A percentile compares a stretch with the other conserved stretches of the same genome.
phyloP scores from a whole-genome alignment of 1,140 invertebrate genomes.

The Formica selysi region DNA sequence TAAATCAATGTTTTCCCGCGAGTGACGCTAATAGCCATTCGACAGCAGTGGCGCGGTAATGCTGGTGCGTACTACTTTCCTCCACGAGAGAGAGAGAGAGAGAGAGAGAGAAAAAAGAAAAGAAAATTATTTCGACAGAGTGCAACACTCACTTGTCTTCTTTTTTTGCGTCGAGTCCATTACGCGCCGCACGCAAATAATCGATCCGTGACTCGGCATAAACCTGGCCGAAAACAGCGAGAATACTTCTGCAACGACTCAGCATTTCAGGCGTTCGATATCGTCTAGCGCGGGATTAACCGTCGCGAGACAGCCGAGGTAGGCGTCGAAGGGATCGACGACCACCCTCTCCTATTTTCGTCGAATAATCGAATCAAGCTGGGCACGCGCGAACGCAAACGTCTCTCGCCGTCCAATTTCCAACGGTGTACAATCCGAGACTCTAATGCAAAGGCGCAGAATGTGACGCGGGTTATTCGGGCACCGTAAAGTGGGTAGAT shows the following conservation, averaged over 20 bases:
- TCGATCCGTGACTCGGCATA: conserved; percentile 24
- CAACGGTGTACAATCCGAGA: not conserved
- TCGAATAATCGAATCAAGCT: conserved; percentile 18
- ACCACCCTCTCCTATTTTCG: not conserved
- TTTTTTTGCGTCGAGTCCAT: conserved; percentile 45
- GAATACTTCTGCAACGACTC: not conserved
- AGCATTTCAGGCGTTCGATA: not conserved
- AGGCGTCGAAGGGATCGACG: not conserved
- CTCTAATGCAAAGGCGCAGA: not conserved
- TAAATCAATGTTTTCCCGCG: conserved; percentile 33
- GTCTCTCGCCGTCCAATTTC: conserved; percentile 14
- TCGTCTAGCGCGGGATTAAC: conserved; percentile 24
- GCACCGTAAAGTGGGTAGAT: not conserved
- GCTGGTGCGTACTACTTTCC: not conserved
- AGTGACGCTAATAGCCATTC: not conserved
- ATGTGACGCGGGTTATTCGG: not conserved
- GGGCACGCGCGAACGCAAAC: not conserved
- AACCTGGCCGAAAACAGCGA: not conserved
- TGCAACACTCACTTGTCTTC: not conserved
- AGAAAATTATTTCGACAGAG: conserved; percentile 21
- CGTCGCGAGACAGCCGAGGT: not conserved
- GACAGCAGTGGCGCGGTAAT: conserved; percentile 11
- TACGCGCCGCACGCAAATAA: conserved; percentile 21
- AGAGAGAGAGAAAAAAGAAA: not conserved
- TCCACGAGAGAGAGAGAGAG: not conserved